These are phyloP conservation scores for Xenus cinereus DNA, from an alignment of 2,113 vertebrate genomes.

Conservation along the genomic window DNA sequence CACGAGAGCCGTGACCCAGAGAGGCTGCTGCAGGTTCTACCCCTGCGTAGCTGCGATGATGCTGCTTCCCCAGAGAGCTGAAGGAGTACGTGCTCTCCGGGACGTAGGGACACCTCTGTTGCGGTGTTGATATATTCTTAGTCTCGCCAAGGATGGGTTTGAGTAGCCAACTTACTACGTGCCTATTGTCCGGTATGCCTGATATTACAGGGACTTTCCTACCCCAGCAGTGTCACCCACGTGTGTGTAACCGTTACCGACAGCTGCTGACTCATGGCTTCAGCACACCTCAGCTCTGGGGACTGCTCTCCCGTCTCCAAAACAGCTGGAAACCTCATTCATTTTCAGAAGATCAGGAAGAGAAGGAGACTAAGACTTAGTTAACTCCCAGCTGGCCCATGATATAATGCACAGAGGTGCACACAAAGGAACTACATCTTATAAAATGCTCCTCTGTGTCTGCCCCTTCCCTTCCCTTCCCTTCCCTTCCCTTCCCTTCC, in stretches of 20 bases:
- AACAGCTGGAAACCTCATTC: slow-evolving; percentile 21
- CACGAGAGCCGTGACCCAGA: accelerated
- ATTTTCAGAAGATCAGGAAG: background rate
- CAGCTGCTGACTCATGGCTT: slow-evolving; percentile 34
- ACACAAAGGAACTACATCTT: accelerated
- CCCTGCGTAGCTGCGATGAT: background rate
- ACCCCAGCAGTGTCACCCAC: background rate
- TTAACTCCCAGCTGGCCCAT: background rate
- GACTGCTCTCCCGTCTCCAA: background rate
- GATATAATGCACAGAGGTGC: background rate
- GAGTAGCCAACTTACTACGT: background rate
- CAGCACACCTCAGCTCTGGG: background rate
- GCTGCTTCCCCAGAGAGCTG: background rate
- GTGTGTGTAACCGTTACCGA: background rate
- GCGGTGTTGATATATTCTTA: background rate
- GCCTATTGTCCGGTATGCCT: background rate
- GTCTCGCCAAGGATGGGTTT: background rate
- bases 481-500: background rate
- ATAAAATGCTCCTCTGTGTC: background rate
- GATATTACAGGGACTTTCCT: slow-evolving; percentile 47
- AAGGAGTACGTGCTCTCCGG: background rate
- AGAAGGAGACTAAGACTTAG: background rate
- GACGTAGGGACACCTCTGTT: background rate
- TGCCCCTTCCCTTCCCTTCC: background rate
- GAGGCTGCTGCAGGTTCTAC: background rate